phyloP scores from a whole-genome alignment of 1,140 invertebrate species.

The Aphaenogaster rudis region DNA sequence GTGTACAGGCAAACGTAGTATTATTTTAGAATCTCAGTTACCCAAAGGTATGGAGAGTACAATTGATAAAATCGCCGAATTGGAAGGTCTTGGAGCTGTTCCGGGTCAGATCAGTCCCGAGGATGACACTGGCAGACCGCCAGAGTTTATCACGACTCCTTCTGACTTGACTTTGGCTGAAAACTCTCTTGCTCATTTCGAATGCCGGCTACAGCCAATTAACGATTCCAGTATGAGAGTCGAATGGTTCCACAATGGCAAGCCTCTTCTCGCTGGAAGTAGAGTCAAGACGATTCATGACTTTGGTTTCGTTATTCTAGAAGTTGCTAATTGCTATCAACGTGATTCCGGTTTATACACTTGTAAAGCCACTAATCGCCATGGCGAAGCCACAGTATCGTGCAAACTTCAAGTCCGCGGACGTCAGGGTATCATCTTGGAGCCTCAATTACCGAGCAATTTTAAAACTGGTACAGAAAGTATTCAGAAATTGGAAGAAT shows the following conservation, averaged over 20 bases:
- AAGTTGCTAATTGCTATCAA: constrained; percentile 95
- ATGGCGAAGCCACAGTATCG: constrained; percentile 95
- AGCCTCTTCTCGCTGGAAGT: constrained; percentile 94
- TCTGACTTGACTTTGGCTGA: constrained; percentile 94
- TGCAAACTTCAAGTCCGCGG: constrained; percentile 95
- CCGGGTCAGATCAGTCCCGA: constrained; percentile 89
- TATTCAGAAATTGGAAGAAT: constrained; percentile 96
- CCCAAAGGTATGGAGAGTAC: constrained; percentile 97
- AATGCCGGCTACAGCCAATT: constrained; percentile 95
- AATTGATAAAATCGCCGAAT: constrained; percentile 96
- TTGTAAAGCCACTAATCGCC: constrained; percentile 96
- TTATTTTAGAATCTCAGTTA: constrained; percentile 96
- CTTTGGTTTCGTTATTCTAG: constrained; percentile 97
- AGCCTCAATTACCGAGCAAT: constrained; percentile 95
- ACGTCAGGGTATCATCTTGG: constrained; percentile 95
- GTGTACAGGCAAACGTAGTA: constrained; percentile 95
- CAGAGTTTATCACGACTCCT: constrained; percentile 96
- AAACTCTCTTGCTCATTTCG: constrained; percentile 96
- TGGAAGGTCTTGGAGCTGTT: constrained; percentile 94
- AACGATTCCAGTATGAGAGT: constrained; percentile 97
- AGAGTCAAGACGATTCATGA: constrained; percentile 97
- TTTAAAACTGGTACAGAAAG: constrained; percentile 95
- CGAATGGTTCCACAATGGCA: constrained; percentile 99
- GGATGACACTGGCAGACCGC: constrained; percentile 95
- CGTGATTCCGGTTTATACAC: constrained; percentile 96